Evolutionary conservation across 2,888 invertebrate genomes (phyloP).

Genomic region (Girardia tigrina): DNA sequence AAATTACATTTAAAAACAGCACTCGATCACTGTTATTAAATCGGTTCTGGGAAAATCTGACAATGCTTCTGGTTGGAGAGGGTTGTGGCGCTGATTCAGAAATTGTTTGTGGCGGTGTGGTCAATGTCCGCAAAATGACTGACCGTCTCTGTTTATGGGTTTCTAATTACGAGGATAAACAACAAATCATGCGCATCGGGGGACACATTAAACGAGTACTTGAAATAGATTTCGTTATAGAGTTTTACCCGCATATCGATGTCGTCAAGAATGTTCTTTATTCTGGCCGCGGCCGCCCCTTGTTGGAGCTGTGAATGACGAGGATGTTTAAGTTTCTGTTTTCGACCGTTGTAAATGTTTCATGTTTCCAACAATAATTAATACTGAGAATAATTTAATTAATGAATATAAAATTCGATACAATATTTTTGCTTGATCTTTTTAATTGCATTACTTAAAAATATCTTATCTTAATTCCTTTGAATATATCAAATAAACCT

Average conservation of each 20-base stretch:
- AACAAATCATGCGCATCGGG: not conserved
- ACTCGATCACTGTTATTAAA: not conserved
- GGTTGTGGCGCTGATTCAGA: not conserved
- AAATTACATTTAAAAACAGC: not conserved
- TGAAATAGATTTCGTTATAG: not conserved
- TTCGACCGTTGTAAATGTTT: too few species aligned
- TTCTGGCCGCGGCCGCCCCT: not conserved
- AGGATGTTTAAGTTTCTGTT: not conserved
- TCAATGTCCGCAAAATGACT: not conserved
- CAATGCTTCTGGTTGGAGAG: constrained; percentile 11
- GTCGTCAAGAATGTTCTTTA: not conserved
- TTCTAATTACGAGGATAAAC: constrained; percentile 4
- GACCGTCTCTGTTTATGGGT: constrained; percentile 5
- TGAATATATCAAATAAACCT: too few species aligned
- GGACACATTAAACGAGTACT: constrained; percentile 9
- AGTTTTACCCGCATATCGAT: constrained; percentile 7
- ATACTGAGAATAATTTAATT: too few species aligned
- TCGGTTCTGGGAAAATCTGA: constrained; percentile 15
- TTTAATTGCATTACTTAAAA: too few species aligned
- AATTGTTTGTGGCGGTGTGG: not conserved
- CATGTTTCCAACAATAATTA: too few species aligned
- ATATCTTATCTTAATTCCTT: too few species aligned
- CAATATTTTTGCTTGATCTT: too few species aligned
- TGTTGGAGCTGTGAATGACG: not conserved
- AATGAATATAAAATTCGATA: too few species aligned